Percentiles rank a stretch among this genome's conserved stretches.
phyloP scores from a whole-genome alignment of 2,888 invertebrate genomes.

The Meloe dianella region DNA sequence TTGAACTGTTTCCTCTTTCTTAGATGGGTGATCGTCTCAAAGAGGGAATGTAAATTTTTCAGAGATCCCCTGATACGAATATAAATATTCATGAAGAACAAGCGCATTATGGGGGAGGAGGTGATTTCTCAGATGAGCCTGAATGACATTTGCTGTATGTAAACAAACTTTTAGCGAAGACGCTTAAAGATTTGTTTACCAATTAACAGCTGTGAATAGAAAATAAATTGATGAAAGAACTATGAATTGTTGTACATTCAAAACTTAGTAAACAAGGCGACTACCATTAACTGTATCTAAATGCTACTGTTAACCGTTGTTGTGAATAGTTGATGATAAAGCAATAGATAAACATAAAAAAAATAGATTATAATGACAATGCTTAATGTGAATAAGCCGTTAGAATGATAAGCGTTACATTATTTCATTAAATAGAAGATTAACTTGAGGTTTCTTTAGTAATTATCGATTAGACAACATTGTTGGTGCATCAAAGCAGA shows the following conservation, averaged over 20 bases:
- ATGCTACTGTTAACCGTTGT: constrained; percentile 1
- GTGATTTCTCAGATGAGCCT: no score
- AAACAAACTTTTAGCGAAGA: no score
- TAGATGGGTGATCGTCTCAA: not conserved
- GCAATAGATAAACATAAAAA: not conserved
- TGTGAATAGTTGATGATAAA: not conserved
- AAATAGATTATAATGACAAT: not conserved
- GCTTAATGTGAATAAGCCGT: constrained; percentile 24
- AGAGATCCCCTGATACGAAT: not conserved
- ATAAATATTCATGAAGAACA: not conserved
- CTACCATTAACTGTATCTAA: not conserved
- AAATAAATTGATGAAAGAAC: not conserved
- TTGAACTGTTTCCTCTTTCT: not conserved
- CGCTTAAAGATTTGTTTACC: no score
- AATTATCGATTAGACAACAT: not conserved
- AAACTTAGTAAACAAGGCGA: not conserved
- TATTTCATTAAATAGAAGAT: constrained; percentile 15
- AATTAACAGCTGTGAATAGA: not conserved
- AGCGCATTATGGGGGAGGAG: not conserved
- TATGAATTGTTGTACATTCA: not conserved
- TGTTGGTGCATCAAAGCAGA: not conserved
- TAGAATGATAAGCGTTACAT: constrained; percentile 29
- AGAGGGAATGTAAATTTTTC: not conserved
- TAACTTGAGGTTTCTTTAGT: not conserved
- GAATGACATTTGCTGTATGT: no score